These are phyloP conservation scores for Micrasema longulum DNA, from an alignment of 1,140 invertebrate species.

Conservation along the genomic window DNA sequence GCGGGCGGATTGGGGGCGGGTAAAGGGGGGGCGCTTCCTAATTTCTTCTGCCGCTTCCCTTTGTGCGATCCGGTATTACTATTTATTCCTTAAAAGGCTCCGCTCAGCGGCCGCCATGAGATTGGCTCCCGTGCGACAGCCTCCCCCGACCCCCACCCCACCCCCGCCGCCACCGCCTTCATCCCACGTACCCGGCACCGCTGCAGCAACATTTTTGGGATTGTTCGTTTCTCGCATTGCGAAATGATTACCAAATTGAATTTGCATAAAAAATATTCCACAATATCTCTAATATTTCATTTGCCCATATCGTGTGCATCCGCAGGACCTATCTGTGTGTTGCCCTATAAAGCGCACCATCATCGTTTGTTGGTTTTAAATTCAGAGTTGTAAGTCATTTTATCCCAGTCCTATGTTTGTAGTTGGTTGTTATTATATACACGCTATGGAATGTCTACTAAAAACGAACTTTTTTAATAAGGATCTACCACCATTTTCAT, in stretches of 20 bases:
- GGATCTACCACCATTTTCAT: no score
- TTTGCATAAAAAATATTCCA: background rate
- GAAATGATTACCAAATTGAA: conserved; percentile 25
- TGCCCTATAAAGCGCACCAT: no score
- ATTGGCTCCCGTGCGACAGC: conserved; percentile 39
- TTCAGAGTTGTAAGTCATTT: no score
- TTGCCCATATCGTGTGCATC: background rate
- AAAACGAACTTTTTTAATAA: no score
- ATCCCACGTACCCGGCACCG: conserved; percentile 58
- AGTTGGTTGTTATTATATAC: no score
- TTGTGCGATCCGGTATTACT: conserved; percentile 49
- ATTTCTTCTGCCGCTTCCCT: conserved; percentile 49
- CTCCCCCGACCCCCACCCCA: conserved; percentile 55
- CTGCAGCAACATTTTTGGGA: conserved; percentile 28
- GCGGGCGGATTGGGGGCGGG: conserved; percentile 16
- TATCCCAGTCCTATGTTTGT: no score
- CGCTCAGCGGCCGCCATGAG: conserved; percentile 40
- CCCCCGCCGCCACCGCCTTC: conserved; percentile 59
- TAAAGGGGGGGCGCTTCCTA: conserved; percentile 37
- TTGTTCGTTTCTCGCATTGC: conserved; percentile 33
- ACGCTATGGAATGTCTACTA: no score
- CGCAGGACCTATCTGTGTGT: background rate
- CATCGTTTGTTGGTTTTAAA: no score
- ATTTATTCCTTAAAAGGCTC: conserved; percentile 49
- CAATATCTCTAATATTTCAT: no score